Conservation (phyloP, 2,888 invertebrate genomes). For the Cephalotes varians region DNA sequence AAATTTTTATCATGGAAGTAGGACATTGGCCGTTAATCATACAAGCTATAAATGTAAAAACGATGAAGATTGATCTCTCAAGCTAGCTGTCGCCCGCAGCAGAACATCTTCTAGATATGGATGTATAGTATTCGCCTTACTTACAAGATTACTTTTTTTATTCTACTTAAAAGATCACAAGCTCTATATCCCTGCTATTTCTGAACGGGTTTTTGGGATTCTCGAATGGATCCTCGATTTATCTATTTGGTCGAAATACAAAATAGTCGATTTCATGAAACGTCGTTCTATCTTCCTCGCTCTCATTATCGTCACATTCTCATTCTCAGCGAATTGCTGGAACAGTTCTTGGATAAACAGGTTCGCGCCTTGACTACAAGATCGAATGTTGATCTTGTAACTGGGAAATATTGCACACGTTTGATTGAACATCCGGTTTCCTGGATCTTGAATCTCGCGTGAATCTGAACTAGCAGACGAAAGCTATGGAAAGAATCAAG, state of each 20-base stretch:
- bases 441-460: background rate
- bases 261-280: background rate
- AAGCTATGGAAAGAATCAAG: conserved; percentile 27
- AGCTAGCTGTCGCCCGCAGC: conserved; percentile 10
- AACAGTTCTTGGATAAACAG: conserved; percentile 5
- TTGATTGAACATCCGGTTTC: conserved; percentile 12
- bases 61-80: conserved; percentile 26
- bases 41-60: background rate
- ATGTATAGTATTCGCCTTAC: background rate
- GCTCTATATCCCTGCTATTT: background rate
- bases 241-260: background rate
- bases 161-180: background rate
- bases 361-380: background rate
- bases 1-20: conserved; percentile 2
- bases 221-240: background rate
- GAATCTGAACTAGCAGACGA: background rate
- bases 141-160: conserved; percentile 8
- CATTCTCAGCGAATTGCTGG: background rate
- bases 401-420: background rate
- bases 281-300: background rate
- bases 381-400: conserved; percentile 1
- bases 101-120: conserved; percentile 10
- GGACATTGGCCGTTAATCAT: background rate
- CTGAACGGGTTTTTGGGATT: background rate
- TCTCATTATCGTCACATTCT: background rate